Evolutionary conservation across 2,797 vertebrate genomes (phyloP), one percentile per base, ranked within the genome.

Genomic region (Cossypha heuglini): DNA sequence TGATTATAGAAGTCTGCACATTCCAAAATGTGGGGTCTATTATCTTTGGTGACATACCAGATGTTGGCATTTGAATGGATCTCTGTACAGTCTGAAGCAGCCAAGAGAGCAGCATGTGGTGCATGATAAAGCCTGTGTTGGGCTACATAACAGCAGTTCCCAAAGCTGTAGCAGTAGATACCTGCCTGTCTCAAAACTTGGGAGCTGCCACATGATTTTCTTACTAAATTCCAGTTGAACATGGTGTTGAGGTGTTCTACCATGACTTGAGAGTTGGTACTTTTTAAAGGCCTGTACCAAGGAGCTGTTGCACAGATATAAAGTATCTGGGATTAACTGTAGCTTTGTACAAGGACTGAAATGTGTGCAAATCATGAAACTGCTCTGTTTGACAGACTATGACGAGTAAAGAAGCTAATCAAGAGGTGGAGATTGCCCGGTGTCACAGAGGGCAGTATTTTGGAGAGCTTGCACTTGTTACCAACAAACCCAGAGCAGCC

Each of bases 401-500:
- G 98, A 98, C 98, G 1, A 98, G 97, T 97, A 99, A 99, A 93
- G 99, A 99, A 97, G 98, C 98, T 90, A 99, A 99, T 94, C 98
- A 98, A 66, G 99, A 99, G 97, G 99, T 99, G 90, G 99, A 99
- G 98, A 98, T 99, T 90, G 97, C 99, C 16, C 98, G 99, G 93
- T 99, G 99, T 98, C 98, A 97, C 97, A 98, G 98, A 98, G 99
- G 99, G 89, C 99, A 99, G 59, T 99, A 99, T 98, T 99, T 99
- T 69, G 99, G 99, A 96, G 99, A 99, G 95, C 99, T 99, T 96
- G 99, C 99, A 93, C 98, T 99, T 73, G 99, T 99, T 98, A 99
- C 99, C 96, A 99, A 99, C 98, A 99, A 99, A 98, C 99, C 99
- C 95, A 98, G 99, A 96, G 99, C 99, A 64, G 99, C 99, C 95